Conservation (phyloP, 2,888 invertebrate genomes). For the Piscicola geometra region DNA sequence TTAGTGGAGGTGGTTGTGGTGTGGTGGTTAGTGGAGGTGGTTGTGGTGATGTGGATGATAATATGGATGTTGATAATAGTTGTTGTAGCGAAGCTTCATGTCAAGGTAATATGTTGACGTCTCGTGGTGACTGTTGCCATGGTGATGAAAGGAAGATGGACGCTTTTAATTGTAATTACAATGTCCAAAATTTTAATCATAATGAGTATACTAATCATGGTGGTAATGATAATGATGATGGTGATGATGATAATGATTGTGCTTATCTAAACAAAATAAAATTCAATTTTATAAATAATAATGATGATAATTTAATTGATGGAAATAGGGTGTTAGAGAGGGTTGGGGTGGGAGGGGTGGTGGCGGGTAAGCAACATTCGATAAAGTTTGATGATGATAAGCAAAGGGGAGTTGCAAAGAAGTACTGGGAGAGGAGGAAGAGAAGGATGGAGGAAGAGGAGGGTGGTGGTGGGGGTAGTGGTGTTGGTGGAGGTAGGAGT, state of each 20-base stretch:
- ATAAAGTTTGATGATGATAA: conserved; percentile 81
- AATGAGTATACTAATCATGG: neutral
- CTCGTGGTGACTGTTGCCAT: neutral
- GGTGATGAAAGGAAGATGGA: conserved; percentile 7
- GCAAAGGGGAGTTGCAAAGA: conserved; percentile 85
- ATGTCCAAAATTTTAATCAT: neutral
- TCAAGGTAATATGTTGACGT: neutral
- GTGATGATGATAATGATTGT: neutral
- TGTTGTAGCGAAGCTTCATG: neutral
- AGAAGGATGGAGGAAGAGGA: conserved; percentile 36
- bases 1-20: neutral
- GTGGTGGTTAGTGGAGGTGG: neutral
- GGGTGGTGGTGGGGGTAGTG: neutral
- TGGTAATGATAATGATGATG: neutral
- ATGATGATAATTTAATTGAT: neutral
- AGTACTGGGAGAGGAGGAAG: conserved; percentile 74
- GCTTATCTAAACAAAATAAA: neutral
- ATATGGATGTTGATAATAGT: neutral
- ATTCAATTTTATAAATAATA: neutral
- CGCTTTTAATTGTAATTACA: neutral
- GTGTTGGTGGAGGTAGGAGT: neutral
- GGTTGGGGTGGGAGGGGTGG: neutral
- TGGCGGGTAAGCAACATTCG: neutral
- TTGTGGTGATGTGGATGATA: neutral
- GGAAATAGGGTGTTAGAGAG: neutral